Evolutionary conservation across 2,888 invertebrate genomes (phyloP), one percentile per base, ranked within the genome.

Genomic region (Dusona sp.): DNA sequence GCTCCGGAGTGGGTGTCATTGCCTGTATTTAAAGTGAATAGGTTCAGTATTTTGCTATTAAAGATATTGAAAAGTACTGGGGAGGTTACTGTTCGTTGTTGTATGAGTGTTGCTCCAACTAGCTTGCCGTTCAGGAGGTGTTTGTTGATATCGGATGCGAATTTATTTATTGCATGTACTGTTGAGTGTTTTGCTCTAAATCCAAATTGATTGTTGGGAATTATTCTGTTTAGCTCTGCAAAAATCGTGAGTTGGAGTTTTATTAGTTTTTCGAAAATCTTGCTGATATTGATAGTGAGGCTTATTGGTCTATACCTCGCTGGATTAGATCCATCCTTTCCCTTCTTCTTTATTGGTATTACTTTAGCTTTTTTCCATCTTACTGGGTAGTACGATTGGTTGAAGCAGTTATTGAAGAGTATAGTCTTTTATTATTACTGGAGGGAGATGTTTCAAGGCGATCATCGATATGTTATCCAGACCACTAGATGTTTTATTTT

Each of bases 51-150:
- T 13, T 86, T 79, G 19, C 48, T 48, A 0, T 74, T 88, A 13
- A 67, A 88, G 1, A 89, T 87, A 33, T 87, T 88, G 38, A 88
- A 89, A 0, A 89, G n/a, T 0, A 84, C 13, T 1, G 89, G 89
- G 0, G 89, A 85, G 3, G 79, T 88, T 0, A 90, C 87, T 0
- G 86, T 88, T 3, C 88, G 88, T 48, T 90, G 88, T 22, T 86
- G 88, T 0, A 86, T 72, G 0, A 84, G 42, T 3, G 70, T 45
- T 8, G 86, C 84, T 3, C 83, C 86, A 0, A 89, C 79, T 2
- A 80, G 13, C 25, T 86, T 57, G 11, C 65, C 61, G 0, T 83
- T 57, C 6, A 73, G 45, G 0, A 89, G 42, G 13, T 83, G 61
- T 2, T 6, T 48, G 45, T 85, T 85, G 0, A 84, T 73, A 0